Evolutionary conservation across 2,113 vertebrate species (phyloP).

Genomic region (Nannobrachium achirus): DNA sequence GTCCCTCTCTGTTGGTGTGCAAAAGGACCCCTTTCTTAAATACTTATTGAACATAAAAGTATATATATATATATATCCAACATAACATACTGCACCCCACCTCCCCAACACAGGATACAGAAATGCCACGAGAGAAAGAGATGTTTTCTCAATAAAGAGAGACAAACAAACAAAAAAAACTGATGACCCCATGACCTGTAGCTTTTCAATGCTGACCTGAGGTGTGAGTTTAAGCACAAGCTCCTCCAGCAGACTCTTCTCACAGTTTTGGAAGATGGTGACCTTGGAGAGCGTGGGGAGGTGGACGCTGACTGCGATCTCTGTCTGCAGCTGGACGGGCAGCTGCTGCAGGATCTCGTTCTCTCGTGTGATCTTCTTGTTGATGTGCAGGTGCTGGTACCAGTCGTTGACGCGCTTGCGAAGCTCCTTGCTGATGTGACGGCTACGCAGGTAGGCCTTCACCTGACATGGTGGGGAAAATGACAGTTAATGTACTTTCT

Average conservation of each 20-base stretch:
- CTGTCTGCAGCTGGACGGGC: conserved; percentile 82
- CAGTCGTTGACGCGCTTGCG: conserved; percentile 81
- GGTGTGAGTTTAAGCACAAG: conserved; percentile 90
- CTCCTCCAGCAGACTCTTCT: conserved; percentile 87
- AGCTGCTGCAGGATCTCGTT: conserved; percentile 82
- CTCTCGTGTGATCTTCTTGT: conserved; percentile 89
- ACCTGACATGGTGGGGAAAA: conserved; percentile 48
- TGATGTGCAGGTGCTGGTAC: conserved; percentile 90
- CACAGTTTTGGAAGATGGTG: conserved; percentile 90
- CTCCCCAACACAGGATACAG: too few species aligned
- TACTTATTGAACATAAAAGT: too few species aligned
- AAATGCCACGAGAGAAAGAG: too few species aligned
- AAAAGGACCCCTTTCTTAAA: too few species aligned
- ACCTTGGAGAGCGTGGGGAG: conserved; percentile 88
- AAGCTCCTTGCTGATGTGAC: conserved; percentile 72
- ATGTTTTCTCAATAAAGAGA: too few species aligned
- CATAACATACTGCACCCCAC: too few species aligned
- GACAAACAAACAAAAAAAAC: too few species aligned
- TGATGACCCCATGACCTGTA: too few species aligned
- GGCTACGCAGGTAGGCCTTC: conserved; percentile 82
- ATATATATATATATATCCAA: too few species aligned
- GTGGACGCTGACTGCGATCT: conserved; percentile 89
- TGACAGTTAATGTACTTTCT: neutral
- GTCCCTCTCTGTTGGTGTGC: too few species aligned
- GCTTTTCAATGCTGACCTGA: conserved; percentile 68